Evolutionary conservation across 2,113 vertebrate species (phyloP).

Genomic region (Paramisgurnus dabryanus): DNA sequence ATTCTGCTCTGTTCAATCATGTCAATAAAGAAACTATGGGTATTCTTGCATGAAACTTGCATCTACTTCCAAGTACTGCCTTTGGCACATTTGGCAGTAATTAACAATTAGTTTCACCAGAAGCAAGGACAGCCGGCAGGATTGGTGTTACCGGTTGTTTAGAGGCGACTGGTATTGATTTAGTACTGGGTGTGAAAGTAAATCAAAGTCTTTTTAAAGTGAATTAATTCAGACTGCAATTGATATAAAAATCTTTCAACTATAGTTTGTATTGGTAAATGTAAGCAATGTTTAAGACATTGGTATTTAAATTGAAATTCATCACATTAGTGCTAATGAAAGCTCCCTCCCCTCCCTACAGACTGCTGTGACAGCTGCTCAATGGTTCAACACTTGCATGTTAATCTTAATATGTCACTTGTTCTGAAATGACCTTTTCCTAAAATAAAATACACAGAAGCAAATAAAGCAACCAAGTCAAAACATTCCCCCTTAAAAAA

Average conservation of each 20-base stretch:
- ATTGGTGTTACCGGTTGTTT: slow-evolving; percentile 34
- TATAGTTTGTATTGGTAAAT: slow-evolving; percentile 29
- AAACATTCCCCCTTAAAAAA: slow-evolving; percentile 19
- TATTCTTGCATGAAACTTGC: slow-evolving; percentile 6
- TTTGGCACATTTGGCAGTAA: slow-evolving; percentile 12
- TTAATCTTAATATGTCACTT: slow-evolving; percentile 70
- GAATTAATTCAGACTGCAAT: slow-evolving; percentile 22
- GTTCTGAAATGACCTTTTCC: not conserved
- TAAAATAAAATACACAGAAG: slow-evolving; percentile 62
- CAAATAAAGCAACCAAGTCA: slow-evolving; percentile 44
- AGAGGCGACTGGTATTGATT: slow-evolving; percentile 25
- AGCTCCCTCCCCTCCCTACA: not conserved
- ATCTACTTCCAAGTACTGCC: slow-evolving; percentile 9
- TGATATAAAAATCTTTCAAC: slow-evolving; percentile 25
- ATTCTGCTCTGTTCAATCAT: slow-evolving; percentile 33
- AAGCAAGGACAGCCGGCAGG: slow-evolving; percentile 24
- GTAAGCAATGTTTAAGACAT: not conserved
- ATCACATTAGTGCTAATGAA: not conserved
- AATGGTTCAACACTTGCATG: slow-evolving; percentile 76
- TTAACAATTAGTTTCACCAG: slow-evolving; percentile 33
- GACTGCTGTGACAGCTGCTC: slow-evolving; percentile 59
- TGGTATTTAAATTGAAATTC: not conserved
- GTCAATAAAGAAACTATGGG: slow-evolving; percentile 49
- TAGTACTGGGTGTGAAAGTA: slow-evolving; percentile 33
- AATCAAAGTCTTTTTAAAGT: slow-evolving; percentile 42